Evolutionary conservation across 2,797 vertebrate genomes (phyloP).

Genomic region (Syngnathus acus): DNA sequence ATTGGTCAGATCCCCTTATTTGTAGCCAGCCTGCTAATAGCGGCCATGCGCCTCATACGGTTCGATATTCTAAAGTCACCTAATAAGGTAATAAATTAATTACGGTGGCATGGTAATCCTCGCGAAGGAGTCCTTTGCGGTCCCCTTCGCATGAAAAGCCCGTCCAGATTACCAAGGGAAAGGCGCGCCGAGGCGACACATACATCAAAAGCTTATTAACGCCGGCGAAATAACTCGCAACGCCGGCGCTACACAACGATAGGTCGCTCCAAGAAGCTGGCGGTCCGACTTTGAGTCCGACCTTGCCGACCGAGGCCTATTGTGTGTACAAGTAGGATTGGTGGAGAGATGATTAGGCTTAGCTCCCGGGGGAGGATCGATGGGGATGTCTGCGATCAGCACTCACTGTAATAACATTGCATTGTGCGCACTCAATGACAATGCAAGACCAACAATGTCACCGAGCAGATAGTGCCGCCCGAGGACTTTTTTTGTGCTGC

Average conservation of each 20-base stretch:
- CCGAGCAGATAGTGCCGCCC: conserved; percentile 15
- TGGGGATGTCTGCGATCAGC: conserved; percentile 57
- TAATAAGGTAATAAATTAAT: neutral
- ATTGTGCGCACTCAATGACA: conserved; percentile 43
- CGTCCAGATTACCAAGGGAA: conserved; percentile 43
- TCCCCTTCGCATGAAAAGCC: conserved; percentile 29
- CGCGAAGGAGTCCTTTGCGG: conserved; percentile 21
- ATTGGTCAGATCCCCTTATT: too few species aligned
- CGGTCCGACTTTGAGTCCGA: conserved; percentile 59
- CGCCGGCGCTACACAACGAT: conserved; percentile 62
- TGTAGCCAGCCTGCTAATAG: too few species aligned
- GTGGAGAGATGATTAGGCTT: conserved; percentile 50
- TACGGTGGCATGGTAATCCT: neutral
- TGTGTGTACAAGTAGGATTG: conserved; percentile 45
- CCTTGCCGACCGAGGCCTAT: conserved; percentile 52
- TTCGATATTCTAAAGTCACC: neutral
- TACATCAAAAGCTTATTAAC: conserved; percentile 68
- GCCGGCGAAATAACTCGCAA: conserved; percentile 60
- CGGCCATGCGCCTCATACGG: neutral
- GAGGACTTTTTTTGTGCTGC: conserved; percentile 23
- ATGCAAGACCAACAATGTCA: conserved; percentile 55
- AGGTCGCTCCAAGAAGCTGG: conserved; percentile 57
- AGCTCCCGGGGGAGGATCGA: conserved; percentile 59
- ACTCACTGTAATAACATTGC: conserved; percentile 60
- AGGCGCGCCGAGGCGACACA: conserved; percentile 32